A percentile compares a stretch with the other conserved stretches of the same genome.
phyloP scores from a whole-genome alignment of 2,888 invertebrate genomes.

The Aphidoletes aphidimyza region DNA sequence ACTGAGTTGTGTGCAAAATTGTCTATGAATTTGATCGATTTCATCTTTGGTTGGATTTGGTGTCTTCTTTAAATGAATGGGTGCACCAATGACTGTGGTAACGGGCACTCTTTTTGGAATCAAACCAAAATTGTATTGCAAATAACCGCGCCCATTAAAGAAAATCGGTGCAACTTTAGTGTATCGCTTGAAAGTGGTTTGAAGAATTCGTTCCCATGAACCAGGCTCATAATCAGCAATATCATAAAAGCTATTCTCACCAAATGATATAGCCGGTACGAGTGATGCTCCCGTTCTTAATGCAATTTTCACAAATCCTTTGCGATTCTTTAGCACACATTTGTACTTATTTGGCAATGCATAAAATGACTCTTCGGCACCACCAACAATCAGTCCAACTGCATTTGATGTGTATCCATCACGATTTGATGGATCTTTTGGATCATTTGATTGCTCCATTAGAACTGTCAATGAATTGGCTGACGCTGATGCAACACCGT shows the following conservation, averaged over 20 bases:
- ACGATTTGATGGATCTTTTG: constrained; percentile 61
- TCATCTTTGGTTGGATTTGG: constrained; percentile 79
- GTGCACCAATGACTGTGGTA: constrained; percentile 84
- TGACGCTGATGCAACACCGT: constrained; percentile 72
- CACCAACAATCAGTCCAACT: constrained; percentile 84
- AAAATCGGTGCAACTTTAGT: constrained; percentile 82
- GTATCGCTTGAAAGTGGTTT: constrained; percentile 74
- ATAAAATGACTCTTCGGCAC: constrained; percentile 88
- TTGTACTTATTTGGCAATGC: constrained; percentile 81
- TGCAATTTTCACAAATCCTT: constrained; percentile 81
- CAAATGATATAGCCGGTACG: constrained; percentile 91
- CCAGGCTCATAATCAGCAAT: constrained; percentile 78
- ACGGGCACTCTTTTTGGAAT: constrained; percentile 84
- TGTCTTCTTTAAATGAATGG: constrained; percentile 79
- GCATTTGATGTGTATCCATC: constrained; percentile 68
- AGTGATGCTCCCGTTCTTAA: constrained; percentile 79
- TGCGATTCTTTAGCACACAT: constrained; percentile 79
- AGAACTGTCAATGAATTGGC: constrained; percentile 75
- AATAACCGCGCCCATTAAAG: constrained; percentile 80
- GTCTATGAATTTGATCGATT: constrained; percentile 79
- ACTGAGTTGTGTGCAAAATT: constrained; percentile 76
- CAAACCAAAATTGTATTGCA: constrained; percentile 90
- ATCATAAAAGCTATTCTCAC: constrained; percentile 86
- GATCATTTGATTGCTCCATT: constrained; percentile 66
- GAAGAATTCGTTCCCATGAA: constrained; percentile 74